phyloP scores from a whole-genome alignment of 2,113 vertebrate genomes.

The Pseudorhombus dupliciocellatus region DNA sequence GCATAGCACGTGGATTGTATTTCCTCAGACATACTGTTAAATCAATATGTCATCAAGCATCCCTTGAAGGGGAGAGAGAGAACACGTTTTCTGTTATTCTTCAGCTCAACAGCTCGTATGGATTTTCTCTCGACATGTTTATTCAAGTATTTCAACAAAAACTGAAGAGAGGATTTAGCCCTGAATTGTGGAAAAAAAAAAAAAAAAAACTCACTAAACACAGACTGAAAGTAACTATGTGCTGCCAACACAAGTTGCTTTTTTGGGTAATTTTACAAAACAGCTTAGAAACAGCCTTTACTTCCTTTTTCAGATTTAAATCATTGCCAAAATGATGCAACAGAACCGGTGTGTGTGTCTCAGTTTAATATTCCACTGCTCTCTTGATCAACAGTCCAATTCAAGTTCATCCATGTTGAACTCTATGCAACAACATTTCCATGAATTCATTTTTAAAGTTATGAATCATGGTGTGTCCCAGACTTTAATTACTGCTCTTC shows the following conservation, averaged over 20 bases:
- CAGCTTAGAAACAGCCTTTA: neutral
- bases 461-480: neutral
- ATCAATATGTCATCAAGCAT: slow-evolving; percentile 58
- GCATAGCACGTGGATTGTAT: slow-evolving; percentile 29
- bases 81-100: slow-evolving; percentile 30
- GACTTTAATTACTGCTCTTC: slow-evolving; percentile 1
- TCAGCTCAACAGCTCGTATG: slow-evolving; percentile 24
- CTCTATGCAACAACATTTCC: neutral
- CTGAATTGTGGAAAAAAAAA: neutral
- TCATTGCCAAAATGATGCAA: no score
- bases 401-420: neutral
- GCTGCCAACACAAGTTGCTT: neutral
- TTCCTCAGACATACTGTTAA: slow-evolving; percentile 36
- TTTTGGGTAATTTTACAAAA: no score
- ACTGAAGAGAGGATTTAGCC: slow-evolving; percentile 11
- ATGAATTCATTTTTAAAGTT: neutral
- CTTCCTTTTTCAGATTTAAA: no score
- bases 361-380: neutral
- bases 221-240: no score
- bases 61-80: slow-evolving; percentile 15
- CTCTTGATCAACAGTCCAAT: neutral
- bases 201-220: no score
- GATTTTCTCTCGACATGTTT: slow-evolving; percentile 38
- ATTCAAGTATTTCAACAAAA: slow-evolving; percentile 26
- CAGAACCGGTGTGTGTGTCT: neutral